phyloP scores from a whole-genome alignment of 2,113 vertebrate species.

The Corythaeola cristata region DNA sequence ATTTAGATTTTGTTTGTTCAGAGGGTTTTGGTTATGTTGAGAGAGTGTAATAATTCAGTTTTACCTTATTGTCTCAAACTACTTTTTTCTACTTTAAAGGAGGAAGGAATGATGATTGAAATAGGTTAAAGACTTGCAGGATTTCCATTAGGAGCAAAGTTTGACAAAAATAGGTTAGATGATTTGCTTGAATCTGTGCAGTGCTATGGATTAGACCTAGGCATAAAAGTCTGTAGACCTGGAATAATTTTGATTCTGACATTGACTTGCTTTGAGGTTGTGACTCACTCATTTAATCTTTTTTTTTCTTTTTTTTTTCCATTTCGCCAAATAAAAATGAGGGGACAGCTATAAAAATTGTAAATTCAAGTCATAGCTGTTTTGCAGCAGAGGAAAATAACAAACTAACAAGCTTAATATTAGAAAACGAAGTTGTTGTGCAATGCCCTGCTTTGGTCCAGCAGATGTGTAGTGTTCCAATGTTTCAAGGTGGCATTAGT shows the following conservation, averaged over 20 bases:
- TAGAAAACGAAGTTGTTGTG: background rate
- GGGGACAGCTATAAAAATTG: background rate
- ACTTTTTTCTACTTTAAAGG: background rate
- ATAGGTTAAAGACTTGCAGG: constrained; percentile 54
- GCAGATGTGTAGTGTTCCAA: background rate
- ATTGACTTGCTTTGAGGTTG: constrained; percentile 48
- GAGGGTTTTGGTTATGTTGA: background rate
- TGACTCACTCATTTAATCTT: constrained; percentile 34
- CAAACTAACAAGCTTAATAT: background rate
- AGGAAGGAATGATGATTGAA: constrained; percentile 30
- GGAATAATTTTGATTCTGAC: constrained; percentile 38
- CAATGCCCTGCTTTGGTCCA: background rate
- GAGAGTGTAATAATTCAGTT: background rate
- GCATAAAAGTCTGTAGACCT: background rate
- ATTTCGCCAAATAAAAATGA: background rate
- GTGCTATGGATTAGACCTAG: constrained; percentile 50
- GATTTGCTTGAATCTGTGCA: constrained; percentile 23
- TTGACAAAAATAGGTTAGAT: constrained; percentile 64
- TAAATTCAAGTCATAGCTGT: background rate
- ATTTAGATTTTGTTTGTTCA: too few species aligned
- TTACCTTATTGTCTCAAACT: background rate
- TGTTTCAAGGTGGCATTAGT: background rate
- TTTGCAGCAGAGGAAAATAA: background rate
- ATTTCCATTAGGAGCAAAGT: constrained; percentile 38
- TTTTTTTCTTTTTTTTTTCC: background rate